Percentiles rank a stretch among this genome's conserved stretches.
These are phyloP conservation scores for Phaedon cochleariae DNA, from an alignment of 2,888 invertebrate species.

Conservation along the genomic window DNA sequence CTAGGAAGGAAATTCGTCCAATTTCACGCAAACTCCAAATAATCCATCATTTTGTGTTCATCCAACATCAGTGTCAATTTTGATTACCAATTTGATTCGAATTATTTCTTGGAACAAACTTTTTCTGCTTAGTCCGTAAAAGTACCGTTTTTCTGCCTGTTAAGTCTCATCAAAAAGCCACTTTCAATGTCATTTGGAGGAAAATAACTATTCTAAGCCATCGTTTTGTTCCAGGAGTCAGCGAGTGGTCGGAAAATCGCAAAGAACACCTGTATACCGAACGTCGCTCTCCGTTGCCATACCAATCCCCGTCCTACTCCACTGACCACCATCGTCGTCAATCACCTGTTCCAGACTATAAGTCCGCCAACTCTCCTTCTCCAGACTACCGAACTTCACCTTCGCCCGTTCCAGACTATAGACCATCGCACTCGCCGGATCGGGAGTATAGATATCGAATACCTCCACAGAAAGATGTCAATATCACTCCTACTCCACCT, in stretches of 20 bases:
- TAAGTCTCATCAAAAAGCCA: too few relatives aligned
- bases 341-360: constrained; percentile 47
- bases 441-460: constrained; percentile 43
- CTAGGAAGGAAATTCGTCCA: too few relatives aligned
- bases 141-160: too few relatives aligned
- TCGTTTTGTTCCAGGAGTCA: constrained; percentile 66
- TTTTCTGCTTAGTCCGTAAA: too few relatives aligned
- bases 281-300: constrained; percentile 43
- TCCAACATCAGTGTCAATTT: too few relatives aligned
- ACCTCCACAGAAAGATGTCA: constrained; percentile 47
- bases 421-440: constrained; percentile 38
- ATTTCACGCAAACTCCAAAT: too few relatives aligned
- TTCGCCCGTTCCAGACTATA: constrained; percentile 46
- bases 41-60: too few relatives aligned
- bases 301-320: constrained; percentile 34
- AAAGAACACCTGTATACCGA: constrained; percentile 46
- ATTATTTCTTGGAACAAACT: too few relatives aligned
- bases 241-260: constrained; percentile 78
- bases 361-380: constrained; percentile 45
- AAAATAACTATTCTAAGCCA: too few relatives aligned
- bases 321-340: constrained; percentile 38
- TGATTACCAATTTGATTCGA: too few relatives aligned
- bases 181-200: too few relatives aligned
- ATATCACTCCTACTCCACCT: constrained; percentile 70
- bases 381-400: constrained; percentile 47